Base-by-base conservation (phyloP, 2,797 vertebrate genomes). In the Megalops cyprinoides region DNA sequence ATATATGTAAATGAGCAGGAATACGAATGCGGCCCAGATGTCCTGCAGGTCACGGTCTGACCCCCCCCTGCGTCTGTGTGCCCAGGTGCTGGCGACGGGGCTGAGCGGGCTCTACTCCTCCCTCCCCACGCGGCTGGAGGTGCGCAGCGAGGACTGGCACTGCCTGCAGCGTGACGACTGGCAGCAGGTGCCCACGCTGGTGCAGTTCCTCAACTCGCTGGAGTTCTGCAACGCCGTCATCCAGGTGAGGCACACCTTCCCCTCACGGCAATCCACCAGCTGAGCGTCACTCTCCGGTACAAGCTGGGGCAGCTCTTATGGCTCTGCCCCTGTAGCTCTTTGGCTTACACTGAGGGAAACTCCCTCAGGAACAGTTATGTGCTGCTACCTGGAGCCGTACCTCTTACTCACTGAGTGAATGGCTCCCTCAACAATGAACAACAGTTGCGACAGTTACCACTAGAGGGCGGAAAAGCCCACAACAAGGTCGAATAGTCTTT, bases 61-160 rank as follows among this genome's bases (percentile, higher is more conserved):
- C 14, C 18, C 31, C 49, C 49, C 34, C 84, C 71, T 25, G 49
- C 85, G 49, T 87, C 9, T 81, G 9, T 81, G 76, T 82, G 56
- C 73, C 39, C 86, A 99, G 98, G 98, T 99, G 39, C 89, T 99
- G 83, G 98, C 98, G 81, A 99, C 98, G 0, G 98, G 98, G 79
- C 94, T 99, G 80, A 99, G 97, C 25, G 98, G 97, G 39, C 93
- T 99, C 75, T 99, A 99, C 91, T 99, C 97, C 0, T 97, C 97
- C 60, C 93, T 99, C 82, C 98, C 98, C 0, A 93, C 97, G 39
- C 94, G 95, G 86, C 91, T 99, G 74, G 96, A 97, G 88, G 95
- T 97, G 69, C 96, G 95, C 87, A 96, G 95, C 8, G 97, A 97
- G 7, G 97, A 97, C 85, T 99, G 97, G 97, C 92, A 97, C 88